Evolutionary conservation across 2,888 invertebrate genomes (phyloP), one percentile per base, ranked within the genome.

Genomic region (Hemicrepidius hirtus): DNA sequence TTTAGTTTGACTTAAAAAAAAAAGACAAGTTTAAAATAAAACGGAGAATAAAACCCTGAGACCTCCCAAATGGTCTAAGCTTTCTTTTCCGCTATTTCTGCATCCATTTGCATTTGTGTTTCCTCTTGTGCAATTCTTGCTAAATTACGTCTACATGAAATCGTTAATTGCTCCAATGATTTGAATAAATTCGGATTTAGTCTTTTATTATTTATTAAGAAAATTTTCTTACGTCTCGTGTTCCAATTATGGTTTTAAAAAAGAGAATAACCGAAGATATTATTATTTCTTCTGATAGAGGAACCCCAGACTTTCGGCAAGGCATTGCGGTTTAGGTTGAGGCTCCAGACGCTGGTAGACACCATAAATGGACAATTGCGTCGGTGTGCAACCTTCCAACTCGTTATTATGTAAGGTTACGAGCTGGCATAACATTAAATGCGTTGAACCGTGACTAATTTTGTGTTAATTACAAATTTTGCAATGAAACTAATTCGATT

Each of bases 361-460:
- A 57, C 57, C 57, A 37, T 37, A 57, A 20, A 37, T 57, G 57
- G 57, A 10, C 20, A 37, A 37, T 21, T 57, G 57, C 57, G 57
- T 57, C 57, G 57, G 57, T 57, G 57, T 37, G 21, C 37, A 57
- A 21, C 57, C 37, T 57, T 57, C 20, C 53, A 49, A 21, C 49
- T 49, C 7, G 55, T 35, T 37, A 21, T 57, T 57, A 37, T 20
- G 57, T 57, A 57, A 57, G 57, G 37, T 40, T 57, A 24, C 28
- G 57, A 40, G 6, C 13, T 40, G 40, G 16, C 18, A n/a, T 57
- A 57, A 12, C 40, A 20, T 12, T 32, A 57, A 37, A 55, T 24
- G 13, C 53, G 7, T 24, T 53, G 28, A 53, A 16, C 28, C 28
- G 28, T 13, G 21, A 13, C 24, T n/a, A 24, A 53, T 53, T 53